Evolutionary conservation across 92 coral and sea anemone genomes (phyloP), one percentile per base, ranked within the genome.

Genomic region (Diadumene lineata): DNA sequence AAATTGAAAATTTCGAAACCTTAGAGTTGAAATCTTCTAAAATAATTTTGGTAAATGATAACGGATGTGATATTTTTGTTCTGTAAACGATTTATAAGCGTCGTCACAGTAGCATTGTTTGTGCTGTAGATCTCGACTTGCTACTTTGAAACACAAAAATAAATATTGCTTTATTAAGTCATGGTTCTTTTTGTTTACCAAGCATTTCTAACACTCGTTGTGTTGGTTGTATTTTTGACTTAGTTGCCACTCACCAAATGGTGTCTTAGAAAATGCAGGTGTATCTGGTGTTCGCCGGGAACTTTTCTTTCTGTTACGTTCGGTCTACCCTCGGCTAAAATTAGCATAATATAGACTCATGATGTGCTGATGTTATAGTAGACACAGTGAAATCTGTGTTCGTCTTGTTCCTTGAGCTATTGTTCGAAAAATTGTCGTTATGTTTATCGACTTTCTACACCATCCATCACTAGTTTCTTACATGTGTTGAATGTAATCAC

Each of bases 271-370:
- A 32, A 51, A 48, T 23, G 66, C 77, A 61, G 77, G 62, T 56
- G 66, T n/a, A 72, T 56, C 56, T 53, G 62, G 76, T 25, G 27
- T 24, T 26, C 48, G 27, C 50, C 7, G 10, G 66, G 66, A 31
- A 55, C 56, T 56, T 44, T 66, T 38, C 53, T 66, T 66, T 72
- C 34, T 33, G 55, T 23, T 72, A 57, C 56, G 56, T 72, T 72
- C 77, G 50, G 66, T 72, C 66, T 57, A 2, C 33, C 66, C 44
- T 72, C 63, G 44, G 57, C 50, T 22, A 56, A 44, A 72, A 72
- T 72, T 72, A 56, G 77, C 56, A 72, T 72, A 33, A 43, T 23
- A 72, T 15, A 10, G 30, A 26, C 24, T n/a, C n/a, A n/a, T n/a
- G 19, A 43, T 22, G 31, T 7, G 75, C 53, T 55, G 60, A 11